Evolutionary conservation across 2,113 vertebrate genomes (phyloP).

Genomic region (Crypturellus undulatus): DNA sequence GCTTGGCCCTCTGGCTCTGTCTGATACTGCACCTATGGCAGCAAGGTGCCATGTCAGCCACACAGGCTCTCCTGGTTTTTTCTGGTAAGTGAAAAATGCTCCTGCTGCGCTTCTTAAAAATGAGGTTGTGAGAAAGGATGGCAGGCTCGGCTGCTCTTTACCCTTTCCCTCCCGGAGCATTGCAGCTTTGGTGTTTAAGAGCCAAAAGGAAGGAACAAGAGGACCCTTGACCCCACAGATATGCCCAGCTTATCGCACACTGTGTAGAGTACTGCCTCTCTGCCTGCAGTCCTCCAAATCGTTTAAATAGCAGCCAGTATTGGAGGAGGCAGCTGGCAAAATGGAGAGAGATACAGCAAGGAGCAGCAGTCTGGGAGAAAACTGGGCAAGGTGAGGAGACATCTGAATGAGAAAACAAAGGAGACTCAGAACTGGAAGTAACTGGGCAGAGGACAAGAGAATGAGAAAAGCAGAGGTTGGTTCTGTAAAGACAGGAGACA

Average conservation of each 20-base stretch:
- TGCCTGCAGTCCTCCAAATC: neutral
- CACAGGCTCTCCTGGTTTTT: neutral
- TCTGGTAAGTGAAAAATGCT: slow-evolving; percentile 14
- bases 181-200: neutral
- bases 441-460: neutral
- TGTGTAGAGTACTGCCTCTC: neutral
- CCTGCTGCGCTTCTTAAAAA: neutral
- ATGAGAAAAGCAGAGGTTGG: neutral
- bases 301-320: neutral
- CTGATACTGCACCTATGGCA: neutral
- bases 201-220: neutral
- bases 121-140: neutral
- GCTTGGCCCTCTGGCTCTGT: neutral
- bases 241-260: neutral
- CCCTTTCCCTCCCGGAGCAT: fast-evolving
- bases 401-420: neutral
- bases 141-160: fast-evolving
- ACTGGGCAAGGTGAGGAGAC: neutral
- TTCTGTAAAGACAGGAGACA: neutral
- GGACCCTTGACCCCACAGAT: neutral
- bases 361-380: neutral
- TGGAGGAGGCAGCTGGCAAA: neutral
- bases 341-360: neutral
- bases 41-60: neutral
- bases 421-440: neutral